Evolutionary conservation across 2,113 vertebrate species (phyloP).

Genomic region (Holacanthus passer): DNA sequence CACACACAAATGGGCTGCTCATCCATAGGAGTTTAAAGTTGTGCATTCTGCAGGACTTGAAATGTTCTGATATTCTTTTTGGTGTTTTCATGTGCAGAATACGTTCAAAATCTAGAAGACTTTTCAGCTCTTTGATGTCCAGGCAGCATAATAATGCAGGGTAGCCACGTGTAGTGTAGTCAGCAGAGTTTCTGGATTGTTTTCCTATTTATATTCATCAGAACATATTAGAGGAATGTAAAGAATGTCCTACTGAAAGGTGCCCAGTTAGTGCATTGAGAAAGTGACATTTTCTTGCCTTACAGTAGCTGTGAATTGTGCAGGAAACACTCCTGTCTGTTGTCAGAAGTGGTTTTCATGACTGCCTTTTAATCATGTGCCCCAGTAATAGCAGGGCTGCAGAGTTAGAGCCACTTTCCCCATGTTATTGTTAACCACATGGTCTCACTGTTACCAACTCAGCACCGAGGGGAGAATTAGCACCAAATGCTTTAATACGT

Average conservation of each 20-base stretch:
- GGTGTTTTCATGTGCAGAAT: background rate
- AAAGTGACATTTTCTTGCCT: background rate
- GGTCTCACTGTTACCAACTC: background rate
- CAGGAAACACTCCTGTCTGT: background rate
- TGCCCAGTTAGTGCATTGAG: background rate
- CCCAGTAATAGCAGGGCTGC: background rate
- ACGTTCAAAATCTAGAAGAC: background rate
- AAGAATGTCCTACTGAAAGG: background rate
- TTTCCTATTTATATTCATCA: background rate
- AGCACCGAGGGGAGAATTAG: background rate
- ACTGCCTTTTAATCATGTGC: constrained; percentile 22
- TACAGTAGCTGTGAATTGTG: background rate
- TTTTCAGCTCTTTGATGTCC: background rate
- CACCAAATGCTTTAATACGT: background rate
- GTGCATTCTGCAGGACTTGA: constrained; percentile 8
- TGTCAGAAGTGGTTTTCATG: background rate
- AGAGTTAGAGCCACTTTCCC: background rate
- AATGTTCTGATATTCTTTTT: fast-evolving
- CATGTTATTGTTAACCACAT: constrained; percentile 10
- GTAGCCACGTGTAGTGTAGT: constrained; percentile 44
- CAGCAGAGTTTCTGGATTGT: background rate
- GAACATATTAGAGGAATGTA: background rate
- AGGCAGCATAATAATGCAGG: constrained; percentile 1
- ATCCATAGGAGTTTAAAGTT: background rate
- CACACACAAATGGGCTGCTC: background rate